phyloP scores from a whole-genome alignment of 2,888 invertebrate species.

The Galerucella pusilla region DNA sequence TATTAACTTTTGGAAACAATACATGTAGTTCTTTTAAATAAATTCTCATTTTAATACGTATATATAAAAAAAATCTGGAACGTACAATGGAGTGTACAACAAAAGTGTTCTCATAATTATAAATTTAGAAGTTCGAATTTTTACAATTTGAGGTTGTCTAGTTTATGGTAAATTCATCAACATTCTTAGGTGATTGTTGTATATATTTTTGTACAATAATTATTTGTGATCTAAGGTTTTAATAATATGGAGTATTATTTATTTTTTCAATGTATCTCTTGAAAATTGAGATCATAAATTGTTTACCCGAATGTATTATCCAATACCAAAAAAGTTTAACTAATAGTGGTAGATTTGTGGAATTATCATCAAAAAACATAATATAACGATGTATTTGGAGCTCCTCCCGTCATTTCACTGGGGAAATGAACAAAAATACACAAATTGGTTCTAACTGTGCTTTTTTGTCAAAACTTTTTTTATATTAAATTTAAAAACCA shows the following conservation, averaged over 20 bases:
- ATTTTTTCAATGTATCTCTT: conserved; percentile 20
- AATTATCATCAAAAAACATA: not conserved
- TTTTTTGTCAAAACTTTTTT: too few species aligned
- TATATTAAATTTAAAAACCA: too few species aligned
- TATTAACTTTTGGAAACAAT: too few species aligned
- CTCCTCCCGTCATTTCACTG: too few species aligned
- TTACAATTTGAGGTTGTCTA: not conserved
- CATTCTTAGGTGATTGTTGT: conserved; percentile 13
- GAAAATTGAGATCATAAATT: conserved; percentile 14
- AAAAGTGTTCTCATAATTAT: too few species aligned
- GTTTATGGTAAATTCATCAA: not conserved
- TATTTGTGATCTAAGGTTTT: conserved; percentile 24
- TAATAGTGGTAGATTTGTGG: not conserved
- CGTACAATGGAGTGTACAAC: too few species aligned
- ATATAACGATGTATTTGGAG: too few species aligned
- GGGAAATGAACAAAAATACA: too few species aligned
- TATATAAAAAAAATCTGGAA: too few species aligned
- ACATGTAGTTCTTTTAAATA: too few species aligned
- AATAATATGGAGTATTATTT: conserved; percentile 24
- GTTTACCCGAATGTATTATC: not conserved
- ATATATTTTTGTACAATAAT: conserved; percentile 29
- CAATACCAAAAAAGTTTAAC: not conserved
- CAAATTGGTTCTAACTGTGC: too few species aligned
- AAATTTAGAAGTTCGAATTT: not conserved
- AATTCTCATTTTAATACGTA: too few species aligned